Evolutionary conservation across 2,888 invertebrate genomes (phyloP).

Genomic region (Drosophila melanosoma): DNA sequence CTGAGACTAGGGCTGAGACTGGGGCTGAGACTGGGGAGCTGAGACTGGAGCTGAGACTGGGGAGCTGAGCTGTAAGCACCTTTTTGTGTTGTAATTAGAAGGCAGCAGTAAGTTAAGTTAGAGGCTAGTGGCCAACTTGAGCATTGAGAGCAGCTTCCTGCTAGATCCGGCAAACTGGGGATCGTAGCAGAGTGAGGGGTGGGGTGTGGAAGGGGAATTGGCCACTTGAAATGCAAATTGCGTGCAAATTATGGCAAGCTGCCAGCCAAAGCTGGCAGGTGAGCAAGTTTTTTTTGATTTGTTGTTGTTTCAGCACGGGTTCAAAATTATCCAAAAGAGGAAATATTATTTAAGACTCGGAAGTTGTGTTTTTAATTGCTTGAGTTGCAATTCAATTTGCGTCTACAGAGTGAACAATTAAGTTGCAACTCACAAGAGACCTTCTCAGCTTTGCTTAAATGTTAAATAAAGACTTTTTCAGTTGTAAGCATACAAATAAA

Average conservation of each 20-base stretch:
- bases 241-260: constrained; percentile 86
- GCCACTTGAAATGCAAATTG: constrained; percentile 90
- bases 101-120: constrained; percentile 52
- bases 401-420: neutral
- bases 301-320: constrained; percentile 35
- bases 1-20: constrained; percentile 22
- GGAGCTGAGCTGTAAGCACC: constrained; percentile 55
- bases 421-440: neutral
- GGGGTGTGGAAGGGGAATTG: constrained; percentile 39
- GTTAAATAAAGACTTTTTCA: neutral
- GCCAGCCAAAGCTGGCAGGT: constrained; percentile 63
- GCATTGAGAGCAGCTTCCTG: constrained; percentile 31
- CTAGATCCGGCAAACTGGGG: constrained; percentile 2
- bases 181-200: neutral
- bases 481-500: neutral
- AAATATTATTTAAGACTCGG: constrained; percentile 61
- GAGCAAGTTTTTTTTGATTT: constrained; percentile 60
- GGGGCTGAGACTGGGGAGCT: constrained; percentile 9
- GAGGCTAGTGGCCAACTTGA: constrained; percentile 64
- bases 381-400: constrained; percentile 66
- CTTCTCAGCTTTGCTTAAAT: neutral
- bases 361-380: constrained; percentile 72
- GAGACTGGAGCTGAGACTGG: constrained; percentile 17
- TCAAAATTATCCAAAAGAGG: constrained; percentile 40
- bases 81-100: constrained; percentile 76